Base-by-base conservation (phyloP, 1,140 invertebrate species). In the Aleiodes sp. region DNA sequence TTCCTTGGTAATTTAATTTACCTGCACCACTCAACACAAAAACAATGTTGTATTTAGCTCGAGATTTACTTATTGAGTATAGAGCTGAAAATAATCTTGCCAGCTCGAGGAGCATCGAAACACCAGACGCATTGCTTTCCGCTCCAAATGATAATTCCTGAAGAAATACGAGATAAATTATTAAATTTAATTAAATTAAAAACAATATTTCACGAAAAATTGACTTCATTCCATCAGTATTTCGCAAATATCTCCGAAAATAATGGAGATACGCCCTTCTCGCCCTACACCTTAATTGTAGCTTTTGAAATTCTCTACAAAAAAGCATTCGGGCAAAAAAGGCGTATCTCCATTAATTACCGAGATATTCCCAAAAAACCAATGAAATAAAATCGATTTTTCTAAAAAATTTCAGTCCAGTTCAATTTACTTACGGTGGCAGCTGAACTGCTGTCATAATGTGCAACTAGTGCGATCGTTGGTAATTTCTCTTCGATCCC, bases 1-100 rank as follows among this genome's bases (percentile, higher is more conserved):
- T 94, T 21, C 97, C 96, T 80, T 97, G 94, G 80, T 96, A 99
- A 87, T 99, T 99, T 16, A 97, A 91, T 85, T 98, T 96, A 12
- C 98, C 98, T 69, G 91, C 95, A 37, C 96, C 96, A 56, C 96
- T 92, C 19, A 98, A 84, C 28, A 98, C 87, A 82, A 99, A 99
- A 9, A 98, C 82, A 9, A 99, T 82, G 80, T 98, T 96, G 75
- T 93, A 93, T 70, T 91, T 92, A 6, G 96, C 94, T 74, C 94
- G 90, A 43, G 94, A 94, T 76, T 91, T 90, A 7, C 90, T 84
- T 56, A 91, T 92, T 4, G 92, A 90, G 84, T 99, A 99, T n/a
- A 99, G 87, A 67, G 92, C 91, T 10, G 96, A 97, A 83, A 99
- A 96, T 14, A 99, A 80, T 73, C 97, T 87, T 0, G 94, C 91